These are phyloP conservation scores for Sebastes melanostomus DNA, from an alignment of 2,797 vertebrate species.

Conservation along the genomic window DNA sequence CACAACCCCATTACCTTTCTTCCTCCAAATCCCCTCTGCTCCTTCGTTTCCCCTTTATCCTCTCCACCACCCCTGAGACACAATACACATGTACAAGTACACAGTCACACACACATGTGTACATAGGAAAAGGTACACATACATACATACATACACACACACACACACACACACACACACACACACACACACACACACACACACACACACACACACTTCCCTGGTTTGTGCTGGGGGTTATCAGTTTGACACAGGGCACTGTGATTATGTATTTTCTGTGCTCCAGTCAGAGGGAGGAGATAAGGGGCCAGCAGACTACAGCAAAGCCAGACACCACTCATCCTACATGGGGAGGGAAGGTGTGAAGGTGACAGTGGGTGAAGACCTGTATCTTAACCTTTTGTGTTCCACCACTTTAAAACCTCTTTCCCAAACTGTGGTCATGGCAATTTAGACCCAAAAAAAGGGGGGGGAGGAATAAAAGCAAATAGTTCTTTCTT, in stretches of 20 bases:
- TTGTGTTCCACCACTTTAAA: constrained; percentile 23
- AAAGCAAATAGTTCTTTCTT: neutral
- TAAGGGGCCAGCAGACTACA: constrained; percentile 61
- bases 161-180: neutral
- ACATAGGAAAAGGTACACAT: constrained; percentile 17
- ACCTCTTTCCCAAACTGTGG: neutral
- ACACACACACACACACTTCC: constrained; percentile 7
- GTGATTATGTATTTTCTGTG: constrained; percentile 75
- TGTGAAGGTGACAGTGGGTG: constrained; percentile 37
- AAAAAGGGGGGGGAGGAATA: neutral
- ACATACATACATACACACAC: neutral
- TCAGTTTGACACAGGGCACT: constrained; percentile 75
- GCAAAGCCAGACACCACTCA: constrained; percentile 64
- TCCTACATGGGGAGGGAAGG: constrained; percentile 23
- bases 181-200: constrained; percentile 11
- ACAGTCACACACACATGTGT: constrained; percentile 25
- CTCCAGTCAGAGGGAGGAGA: constrained; percentile 64
- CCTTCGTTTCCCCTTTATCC: constrained; percentile 55
- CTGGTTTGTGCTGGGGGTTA: constrained; percentile 69
- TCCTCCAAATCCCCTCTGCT: constrained; percentile 60
- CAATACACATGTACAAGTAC: constrained; percentile 41
- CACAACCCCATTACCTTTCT: constrained; percentile 73
- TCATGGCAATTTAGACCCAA: neutral
- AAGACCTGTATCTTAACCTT: constrained; percentile 36
- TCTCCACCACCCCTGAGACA: constrained; percentile 51